Base-by-base conservation (phyloP, 1,140 invertebrate genomes). In the Drosophila truncata region DNA sequence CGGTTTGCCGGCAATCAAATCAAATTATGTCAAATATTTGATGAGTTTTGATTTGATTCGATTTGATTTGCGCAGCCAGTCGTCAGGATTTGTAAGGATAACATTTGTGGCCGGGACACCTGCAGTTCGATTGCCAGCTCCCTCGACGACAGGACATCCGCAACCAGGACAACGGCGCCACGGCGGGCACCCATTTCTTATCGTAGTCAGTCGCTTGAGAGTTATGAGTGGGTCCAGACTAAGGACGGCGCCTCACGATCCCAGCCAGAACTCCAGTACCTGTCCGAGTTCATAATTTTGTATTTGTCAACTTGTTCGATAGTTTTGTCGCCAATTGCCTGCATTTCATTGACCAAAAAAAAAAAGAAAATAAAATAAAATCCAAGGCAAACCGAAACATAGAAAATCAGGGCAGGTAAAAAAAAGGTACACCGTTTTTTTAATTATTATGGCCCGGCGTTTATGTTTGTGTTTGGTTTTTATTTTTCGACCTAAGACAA, bases 391-490 rank as follows among this genome's bases (percentile, higher is more conserved):
- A 31, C 13, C 42, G 37, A 74, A 52, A 47, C 41, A 65, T n/a
- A 16, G 8, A 44, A 69, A 73, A 78, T 72, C 64, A 64, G 77
- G 49, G 58, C 84, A 87, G 84, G 84, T 88, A 87, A 67, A 82
- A 75, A 75, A 66, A 60, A 62, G 58, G 50, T 52, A 33, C 10
- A 31, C 73, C 39, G 67, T 63, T 81, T 82, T 86, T 87, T 72
- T 87, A 87, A 87, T 87, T 87, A 87, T 87, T 87, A 87, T 82
- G 83, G 84, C 55, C 67, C 58, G 74, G 57, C 69, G 77, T 84
- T 83, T 82, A 67, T 81, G 73, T 82, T 47, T 37, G 33, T 25
- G 16, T 37, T 55, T 31, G 49, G 31, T 52, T 52, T 49, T 20
- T 33, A 37, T 58, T 57, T 18, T 14, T 57, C 25, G 49, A 41